Conservation (phyloP, 2,797 vertebrate species). For the Phoeniculus purpureus region DNA sequence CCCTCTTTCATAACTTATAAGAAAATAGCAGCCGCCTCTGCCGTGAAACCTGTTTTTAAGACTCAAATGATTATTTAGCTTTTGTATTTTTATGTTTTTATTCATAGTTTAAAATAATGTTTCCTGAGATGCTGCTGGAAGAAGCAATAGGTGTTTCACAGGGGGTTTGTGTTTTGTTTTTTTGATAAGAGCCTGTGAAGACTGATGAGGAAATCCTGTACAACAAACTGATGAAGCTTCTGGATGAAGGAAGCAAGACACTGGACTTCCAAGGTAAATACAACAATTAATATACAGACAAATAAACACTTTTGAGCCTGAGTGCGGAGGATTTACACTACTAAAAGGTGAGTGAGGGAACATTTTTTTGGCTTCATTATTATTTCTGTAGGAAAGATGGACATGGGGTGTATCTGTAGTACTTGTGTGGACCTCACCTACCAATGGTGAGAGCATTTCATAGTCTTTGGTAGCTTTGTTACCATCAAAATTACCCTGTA, state of each 20-base stretch:
- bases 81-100: background rate
- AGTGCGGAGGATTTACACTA: background rate
- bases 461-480: too few relatives aligned
- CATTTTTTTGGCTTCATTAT: background rate
- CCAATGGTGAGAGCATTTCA: too few relatives aligned
- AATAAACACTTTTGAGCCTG: background rate
- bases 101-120: background rate
- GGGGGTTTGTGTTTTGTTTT: background rate
- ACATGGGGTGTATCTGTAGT: too few relatives aligned
- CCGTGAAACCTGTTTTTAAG: background rate
- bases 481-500: too few relatives aligned
- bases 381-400: too few relatives aligned
- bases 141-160: background rate
- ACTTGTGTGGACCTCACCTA: too few relatives aligned
- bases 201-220: conserved; percentile 79
- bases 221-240: conserved; percentile 77
- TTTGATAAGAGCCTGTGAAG: conserved; percentile 72
- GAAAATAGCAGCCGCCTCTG: background rate
- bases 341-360: background rate
- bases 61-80: background rate
- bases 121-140: background rate
- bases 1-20: background rate
- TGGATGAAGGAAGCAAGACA: conserved; percentile 78
- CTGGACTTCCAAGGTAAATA: conserved; percentile 81
- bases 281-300: background rate